Conservation (phyloP, 1,140 invertebrate species). For the Neodiprion fabricii region DNA sequence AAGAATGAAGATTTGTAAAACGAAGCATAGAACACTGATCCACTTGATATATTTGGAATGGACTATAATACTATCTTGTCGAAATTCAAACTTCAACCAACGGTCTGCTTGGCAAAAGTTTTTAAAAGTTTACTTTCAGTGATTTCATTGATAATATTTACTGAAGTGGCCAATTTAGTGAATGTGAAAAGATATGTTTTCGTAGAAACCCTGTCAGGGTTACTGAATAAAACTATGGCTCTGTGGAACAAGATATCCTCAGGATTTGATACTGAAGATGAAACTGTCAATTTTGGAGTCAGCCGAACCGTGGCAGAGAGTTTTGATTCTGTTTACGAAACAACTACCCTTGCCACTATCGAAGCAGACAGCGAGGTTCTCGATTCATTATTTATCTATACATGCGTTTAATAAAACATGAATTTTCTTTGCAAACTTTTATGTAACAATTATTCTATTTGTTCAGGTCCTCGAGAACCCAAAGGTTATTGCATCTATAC, state of each 20-base stretch:
- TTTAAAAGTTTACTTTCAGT: too few species aligned
- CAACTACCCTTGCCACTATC: slow-evolving; percentile 51
- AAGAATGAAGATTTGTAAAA: too few species aligned
- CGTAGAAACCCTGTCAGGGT: neutral
- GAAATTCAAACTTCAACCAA: too few species aligned
- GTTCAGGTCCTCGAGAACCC: slow-evolving; percentile 36
- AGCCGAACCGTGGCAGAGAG: slow-evolving; percentile 46
- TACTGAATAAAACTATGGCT: slow-evolving; percentile 31
- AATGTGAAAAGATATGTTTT: too few species aligned
- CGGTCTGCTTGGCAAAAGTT: too few species aligned
- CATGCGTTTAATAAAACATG: too few species aligned
- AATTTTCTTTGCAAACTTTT: too few species aligned
- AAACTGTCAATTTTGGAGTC: slow-evolving; percentile 58
- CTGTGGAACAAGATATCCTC: slow-evolving; percentile 45
- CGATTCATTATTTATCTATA: neutral
- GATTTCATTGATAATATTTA: too few species aligned
- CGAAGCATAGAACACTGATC: too few species aligned
- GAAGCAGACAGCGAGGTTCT: slow-evolving; percentile 38
- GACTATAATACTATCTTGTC: too few species aligned
- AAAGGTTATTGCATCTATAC: slow-evolving; percentile 38
- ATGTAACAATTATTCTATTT: slow-evolving; percentile 10
- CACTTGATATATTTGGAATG: too few species aligned
- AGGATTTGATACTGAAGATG: slow-evolving; percentile 55
- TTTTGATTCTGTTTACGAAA: slow-evolving; percentile 53
- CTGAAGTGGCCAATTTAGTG: too few species aligned